These are phyloP conservation scores for Eubucco bourcierii DNA, from an alignment of 2,113 vertebrate species.

Conservation along the genomic window DNA sequence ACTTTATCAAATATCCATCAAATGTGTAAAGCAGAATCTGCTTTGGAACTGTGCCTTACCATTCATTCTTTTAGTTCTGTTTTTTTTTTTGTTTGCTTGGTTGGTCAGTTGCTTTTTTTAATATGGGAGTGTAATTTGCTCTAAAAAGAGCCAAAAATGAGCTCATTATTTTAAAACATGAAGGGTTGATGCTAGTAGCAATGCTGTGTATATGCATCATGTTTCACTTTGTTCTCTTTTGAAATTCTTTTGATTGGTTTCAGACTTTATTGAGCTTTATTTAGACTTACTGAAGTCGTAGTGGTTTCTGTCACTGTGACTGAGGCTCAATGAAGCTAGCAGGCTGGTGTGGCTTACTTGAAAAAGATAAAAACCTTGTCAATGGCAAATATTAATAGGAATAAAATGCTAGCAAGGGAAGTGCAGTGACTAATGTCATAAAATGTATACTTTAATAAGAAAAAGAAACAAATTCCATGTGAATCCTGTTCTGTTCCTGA, in stretches of 20 bases:
- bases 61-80: background rate
- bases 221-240: background rate
- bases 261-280: background rate
- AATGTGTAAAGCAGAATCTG: background rate
- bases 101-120: too few species aligned
- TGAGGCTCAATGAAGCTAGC: background rate
- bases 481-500: background rate
- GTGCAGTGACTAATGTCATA: background rate
- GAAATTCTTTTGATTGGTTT: background rate
- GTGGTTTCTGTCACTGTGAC: background rate
- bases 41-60: background rate
- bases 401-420: background rate
- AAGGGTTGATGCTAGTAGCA: background rate
- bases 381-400: background rate
- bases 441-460: background rate
- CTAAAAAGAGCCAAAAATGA: background rate
- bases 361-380: background rate
- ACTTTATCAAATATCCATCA: background rate
- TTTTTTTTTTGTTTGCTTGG: background rate
- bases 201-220: background rate
- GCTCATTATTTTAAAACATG: background rate
- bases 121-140: background rate
- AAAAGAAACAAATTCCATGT: background rate
- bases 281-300: background rate
- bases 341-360: background rate